These are phyloP conservation scores for Mythimna impura DNA, from an alignment of 2,888 invertebrate species.

Conservation along the genomic window DNA sequence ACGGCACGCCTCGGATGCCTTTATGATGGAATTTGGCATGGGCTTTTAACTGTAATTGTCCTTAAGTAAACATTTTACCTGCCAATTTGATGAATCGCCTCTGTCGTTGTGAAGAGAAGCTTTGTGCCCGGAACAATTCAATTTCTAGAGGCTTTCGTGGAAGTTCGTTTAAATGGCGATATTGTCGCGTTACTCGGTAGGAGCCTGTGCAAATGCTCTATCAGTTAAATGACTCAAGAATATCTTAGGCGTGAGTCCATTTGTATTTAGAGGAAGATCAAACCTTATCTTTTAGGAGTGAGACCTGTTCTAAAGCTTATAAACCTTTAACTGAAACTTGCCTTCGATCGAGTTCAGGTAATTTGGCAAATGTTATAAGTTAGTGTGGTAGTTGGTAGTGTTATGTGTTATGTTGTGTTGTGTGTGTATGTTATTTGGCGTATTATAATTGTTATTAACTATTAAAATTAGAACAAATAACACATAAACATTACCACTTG, in stretches of 20 bases:
- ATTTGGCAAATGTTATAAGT: not conserved
- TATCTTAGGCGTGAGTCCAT: conserved; percentile 9
- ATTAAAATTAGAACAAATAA: not conserved
- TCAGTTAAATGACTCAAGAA: conserved; percentile 12
- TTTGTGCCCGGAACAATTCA: conserved; percentile 82
- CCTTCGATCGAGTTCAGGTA: too few species aligned
- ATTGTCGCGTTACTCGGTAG: conserved; percentile 49
- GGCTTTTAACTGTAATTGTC: conserved; percentile 87
- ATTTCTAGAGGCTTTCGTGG: conserved; percentile 76
- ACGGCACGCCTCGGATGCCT: conserved; percentile 79
- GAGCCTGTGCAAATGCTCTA: conserved; percentile 32
- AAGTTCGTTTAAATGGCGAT: conserved; percentile 60
- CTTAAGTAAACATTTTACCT: conserved; percentile 88
- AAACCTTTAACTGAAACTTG: not conserved
- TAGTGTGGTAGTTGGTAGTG: too few species aligned
- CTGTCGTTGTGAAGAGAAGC: conserved; percentile 72
- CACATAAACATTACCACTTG: not conserved
- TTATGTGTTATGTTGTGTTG: too few species aligned
- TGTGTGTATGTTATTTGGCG: too few species aligned
- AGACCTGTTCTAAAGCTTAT: not conserved
- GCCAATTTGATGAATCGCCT: conserved; percentile 86
- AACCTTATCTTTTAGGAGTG: not conserved
- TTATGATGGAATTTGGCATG: conserved; percentile 84
- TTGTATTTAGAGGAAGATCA: not conserved
- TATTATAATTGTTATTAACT: not conserved